Conservation (phyloP, 1,140 invertebrate species). For the Euura saliciscinereae region DNA sequence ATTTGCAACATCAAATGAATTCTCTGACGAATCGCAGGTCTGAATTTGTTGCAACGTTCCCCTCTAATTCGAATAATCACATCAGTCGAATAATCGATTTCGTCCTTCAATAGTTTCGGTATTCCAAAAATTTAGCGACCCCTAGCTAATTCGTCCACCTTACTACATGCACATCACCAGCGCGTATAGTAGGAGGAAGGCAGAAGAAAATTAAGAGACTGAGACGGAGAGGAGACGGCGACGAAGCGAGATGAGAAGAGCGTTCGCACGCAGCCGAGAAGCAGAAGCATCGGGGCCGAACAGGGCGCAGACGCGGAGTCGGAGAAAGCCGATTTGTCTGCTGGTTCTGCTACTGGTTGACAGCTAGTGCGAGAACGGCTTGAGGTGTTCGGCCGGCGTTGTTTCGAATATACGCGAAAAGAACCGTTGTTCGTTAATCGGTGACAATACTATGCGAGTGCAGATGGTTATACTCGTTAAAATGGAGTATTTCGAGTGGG, state of each 20-base stretch:
- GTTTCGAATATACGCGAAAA: not conserved
- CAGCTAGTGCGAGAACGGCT: not conserved
- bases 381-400: not conserved
- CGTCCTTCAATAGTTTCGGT: too few relatives aligned
- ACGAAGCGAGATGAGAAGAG: not conserved
- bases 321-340: constrained; percentile 1
- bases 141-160: too few relatives aligned
- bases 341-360: not conserved
- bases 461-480: not conserved
- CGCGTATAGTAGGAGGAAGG: not conserved
- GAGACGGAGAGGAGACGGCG: not conserved
- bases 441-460: not conserved
- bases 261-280: not conserved
- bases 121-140: too few relatives aligned
- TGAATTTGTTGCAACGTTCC: too few relatives aligned
- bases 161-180: too few relatives aligned
- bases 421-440: not conserved
- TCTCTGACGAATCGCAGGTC: too few relatives aligned
- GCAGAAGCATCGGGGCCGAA: not conserved
- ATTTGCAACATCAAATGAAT: too few relatives aligned
- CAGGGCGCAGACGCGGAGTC: not conserved
- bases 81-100: too few relatives aligned
- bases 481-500: not conserved
- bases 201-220: not conserved
- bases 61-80: too few relatives aligned